These are phyloP conservation scores for Chamaea fasciata DNA, from an alignment of 2,113 vertebrate species.

Conservation along the genomic window DNA sequence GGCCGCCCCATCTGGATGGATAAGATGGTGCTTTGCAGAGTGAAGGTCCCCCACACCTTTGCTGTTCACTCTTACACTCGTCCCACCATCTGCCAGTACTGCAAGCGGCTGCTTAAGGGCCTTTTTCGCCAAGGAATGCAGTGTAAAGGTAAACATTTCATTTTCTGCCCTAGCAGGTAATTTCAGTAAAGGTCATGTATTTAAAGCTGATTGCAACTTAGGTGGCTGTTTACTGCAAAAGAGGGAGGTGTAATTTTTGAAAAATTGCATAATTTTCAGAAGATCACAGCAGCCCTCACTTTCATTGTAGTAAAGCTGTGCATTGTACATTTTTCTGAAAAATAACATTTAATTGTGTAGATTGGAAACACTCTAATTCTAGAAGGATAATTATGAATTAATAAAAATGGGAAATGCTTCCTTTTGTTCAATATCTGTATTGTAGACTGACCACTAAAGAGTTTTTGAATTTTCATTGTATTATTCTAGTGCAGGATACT, in stretches of 20 bases:
- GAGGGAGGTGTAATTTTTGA: not conserved
- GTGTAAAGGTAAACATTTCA: slow-evolving; percentile 84
- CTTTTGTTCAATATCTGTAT: not conserved
- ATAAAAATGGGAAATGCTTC: not conserved
- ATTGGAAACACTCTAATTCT: not conserved
- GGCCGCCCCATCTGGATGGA: slow-evolving; percentile 99
- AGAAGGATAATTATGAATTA: not conserved
- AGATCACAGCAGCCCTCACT: not conserved
- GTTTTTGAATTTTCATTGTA: not conserved
- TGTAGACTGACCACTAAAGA: not conserved
- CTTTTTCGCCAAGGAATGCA: slow-evolving; percentile 99
- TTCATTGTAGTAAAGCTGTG: not conserved
- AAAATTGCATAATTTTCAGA: not conserved
- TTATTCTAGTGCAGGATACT: not conserved
- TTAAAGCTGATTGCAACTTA: not conserved
- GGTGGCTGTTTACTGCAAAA: not conserved
- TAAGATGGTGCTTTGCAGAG: slow-evolving; percentile 94
- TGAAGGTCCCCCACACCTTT: slow-evolving; percentile 97
- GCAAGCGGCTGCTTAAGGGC: slow-evolving; percentile 94
- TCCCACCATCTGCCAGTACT: slow-evolving; percentile 98
- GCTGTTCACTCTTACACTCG: slow-evolving; percentile 97
- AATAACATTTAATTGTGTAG: not conserved
- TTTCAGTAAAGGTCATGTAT: not conserved
- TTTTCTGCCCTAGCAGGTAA: not conserved
- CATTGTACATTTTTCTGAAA: not conserved